Percentiles rank a stretch among this genome's conserved stretches.
phyloP scores from a whole-genome alignment of 2,113 vertebrate genomes.

The rabbit (Oryctolagus cuniculus) region DNA sequence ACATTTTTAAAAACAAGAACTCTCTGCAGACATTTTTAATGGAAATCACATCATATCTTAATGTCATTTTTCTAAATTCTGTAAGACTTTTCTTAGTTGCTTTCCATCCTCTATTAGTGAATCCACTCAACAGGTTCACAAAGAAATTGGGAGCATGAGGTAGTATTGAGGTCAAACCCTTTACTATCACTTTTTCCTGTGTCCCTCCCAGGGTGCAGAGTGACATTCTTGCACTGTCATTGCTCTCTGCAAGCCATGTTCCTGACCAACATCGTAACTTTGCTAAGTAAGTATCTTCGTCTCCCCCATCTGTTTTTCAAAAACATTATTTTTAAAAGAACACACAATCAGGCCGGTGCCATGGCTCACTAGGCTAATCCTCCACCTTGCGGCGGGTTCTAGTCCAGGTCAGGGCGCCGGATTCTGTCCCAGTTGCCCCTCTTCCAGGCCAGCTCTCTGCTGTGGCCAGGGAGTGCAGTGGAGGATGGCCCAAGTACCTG shows the following conservation, averaged over 20 bases:
- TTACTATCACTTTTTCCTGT: background rate
- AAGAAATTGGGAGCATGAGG: background rate
- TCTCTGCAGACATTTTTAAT: background rate
- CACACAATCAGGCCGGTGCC: too few species aligned
- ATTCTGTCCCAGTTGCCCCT: too few species aligned
- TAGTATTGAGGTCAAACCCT: background rate
- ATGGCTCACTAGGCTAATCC: too few species aligned
- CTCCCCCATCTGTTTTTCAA: background rate
- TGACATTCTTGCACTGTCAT: background rate
- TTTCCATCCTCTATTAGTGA: background rate
- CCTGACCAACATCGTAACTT: background rate
- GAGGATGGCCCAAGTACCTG: too few species aligned
- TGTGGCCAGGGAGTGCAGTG: too few species aligned
- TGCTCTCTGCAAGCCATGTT: background rate
- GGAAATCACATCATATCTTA: background rate
- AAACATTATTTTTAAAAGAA: background rate
- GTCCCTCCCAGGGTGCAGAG: background rate
- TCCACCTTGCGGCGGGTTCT: too few species aligned
- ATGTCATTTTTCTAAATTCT: conserved; percentile 9
- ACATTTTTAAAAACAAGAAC: too few species aligned
- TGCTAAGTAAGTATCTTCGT: conserved; percentile 41
- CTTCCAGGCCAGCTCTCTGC: too few species aligned
- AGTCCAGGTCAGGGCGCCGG: too few species aligned
- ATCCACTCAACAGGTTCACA: conserved; percentile 6
- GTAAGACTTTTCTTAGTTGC: background rate